These are phyloP conservation scores for Lordiphosa mommai DNA, from an alignment of 1,140 invertebrate genomes.

Conservation along the genomic window DNA sequence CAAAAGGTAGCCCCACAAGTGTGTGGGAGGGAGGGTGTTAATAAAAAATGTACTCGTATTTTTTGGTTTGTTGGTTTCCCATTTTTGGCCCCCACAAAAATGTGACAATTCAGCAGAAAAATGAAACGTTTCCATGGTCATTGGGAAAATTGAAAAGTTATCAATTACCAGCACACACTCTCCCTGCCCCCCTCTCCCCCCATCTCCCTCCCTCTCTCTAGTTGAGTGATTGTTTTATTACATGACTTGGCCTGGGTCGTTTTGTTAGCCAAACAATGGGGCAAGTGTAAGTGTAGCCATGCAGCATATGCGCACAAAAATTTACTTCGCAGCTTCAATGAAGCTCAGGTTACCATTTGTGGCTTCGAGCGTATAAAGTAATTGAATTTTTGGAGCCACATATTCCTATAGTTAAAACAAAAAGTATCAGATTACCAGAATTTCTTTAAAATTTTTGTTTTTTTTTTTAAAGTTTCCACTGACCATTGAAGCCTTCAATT, in stretches of 20 bases:
- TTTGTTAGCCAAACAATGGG: background rate
- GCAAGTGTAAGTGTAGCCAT: background rate
- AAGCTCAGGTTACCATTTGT: constrained; percentile 11
- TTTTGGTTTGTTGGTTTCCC: background rate
- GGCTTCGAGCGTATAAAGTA: constrained; percentile 8
- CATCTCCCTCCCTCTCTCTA: background rate
- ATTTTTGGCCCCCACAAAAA: background rate
- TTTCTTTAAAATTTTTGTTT: background rate
- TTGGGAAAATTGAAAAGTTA: constrained; percentile 10
- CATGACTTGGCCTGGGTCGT: background rate
- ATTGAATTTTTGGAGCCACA: constrained; percentile 2
- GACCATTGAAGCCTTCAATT: constrained; percentile 38
- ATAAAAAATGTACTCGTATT: background rate
- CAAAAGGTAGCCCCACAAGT: constrained; percentile 3
- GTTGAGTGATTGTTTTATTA: constrained; percentile 11
- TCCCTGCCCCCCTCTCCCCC: background rate
- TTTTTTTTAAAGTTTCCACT: background rate
- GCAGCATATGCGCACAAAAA: background rate
- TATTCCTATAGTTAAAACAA: background rate
- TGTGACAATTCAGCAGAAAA: constrained; percentile 6
- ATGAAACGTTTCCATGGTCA: constrained; percentile 13
- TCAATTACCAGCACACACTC: constrained; percentile 6
- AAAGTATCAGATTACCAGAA: constrained; percentile 1
- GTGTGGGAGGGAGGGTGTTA: background rate
- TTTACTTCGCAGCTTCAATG: background rate